Conservation (phyloP, 2,113 vertebrate species). For the Xyliphius kryptos region DNA sequence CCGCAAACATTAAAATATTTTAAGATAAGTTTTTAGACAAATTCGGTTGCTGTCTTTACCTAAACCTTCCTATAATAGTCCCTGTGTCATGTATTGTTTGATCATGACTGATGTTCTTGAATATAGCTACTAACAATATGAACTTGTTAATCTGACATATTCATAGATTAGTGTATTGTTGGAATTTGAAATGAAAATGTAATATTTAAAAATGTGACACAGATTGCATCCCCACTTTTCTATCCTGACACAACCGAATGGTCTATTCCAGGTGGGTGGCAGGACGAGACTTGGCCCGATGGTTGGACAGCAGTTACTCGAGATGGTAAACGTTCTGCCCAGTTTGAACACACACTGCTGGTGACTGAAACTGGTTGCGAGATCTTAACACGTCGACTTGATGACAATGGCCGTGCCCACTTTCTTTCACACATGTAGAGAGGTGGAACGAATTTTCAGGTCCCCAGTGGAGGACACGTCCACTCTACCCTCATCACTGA, state of each 20-base stretch:
- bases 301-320: slow-evolving; percentile 94
- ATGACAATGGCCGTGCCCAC: slow-evolving; percentile 78
- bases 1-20: no score
- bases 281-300: slow-evolving; percentile 97
- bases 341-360: slow-evolving; percentile 95
- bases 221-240: slow-evolving; percentile 2
- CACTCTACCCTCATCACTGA: slow-evolving; percentile 22
- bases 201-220: no score
- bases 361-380: slow-evolving; percentile 94
- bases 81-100: no score
- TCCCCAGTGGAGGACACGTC: slow-evolving; percentile 45
- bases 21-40: no score
- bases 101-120: no score
- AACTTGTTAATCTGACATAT: no score
- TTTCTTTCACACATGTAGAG: slow-evolving; percentile 81
- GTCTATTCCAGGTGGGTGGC: slow-evolving; percentile 80
- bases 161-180: no score
- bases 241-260: background rate
- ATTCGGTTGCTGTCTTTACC: no score
- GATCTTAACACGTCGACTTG: slow-evolving; percentile 82
- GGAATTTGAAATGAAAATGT: no score
- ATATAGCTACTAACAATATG: no score
- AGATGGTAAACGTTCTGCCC: slow-evolving; percentile 92
- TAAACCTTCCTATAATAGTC: no score
- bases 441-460: slow-evolving; percentile 20